Base-by-base conservation (phyloP, 2,888 invertebrate species). In the Cheilosia scutellata region DNA sequence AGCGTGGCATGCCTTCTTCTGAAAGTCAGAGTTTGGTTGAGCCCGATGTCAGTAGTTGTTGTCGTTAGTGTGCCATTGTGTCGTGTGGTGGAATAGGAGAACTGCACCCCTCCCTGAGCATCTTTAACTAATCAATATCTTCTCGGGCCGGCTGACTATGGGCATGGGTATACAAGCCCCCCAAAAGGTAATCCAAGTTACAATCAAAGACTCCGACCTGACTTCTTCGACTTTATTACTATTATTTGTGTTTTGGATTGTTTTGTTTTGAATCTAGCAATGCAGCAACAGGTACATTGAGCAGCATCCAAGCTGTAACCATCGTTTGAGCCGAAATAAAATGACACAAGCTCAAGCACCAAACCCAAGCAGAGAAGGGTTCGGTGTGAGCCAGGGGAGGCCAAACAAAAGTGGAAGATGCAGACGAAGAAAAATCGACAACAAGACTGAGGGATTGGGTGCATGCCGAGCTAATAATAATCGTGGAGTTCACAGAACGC, bases 401-500 rank as follows among this genome's bases (percentile, higher is more conserved):
- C 29, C 11, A 13, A 33, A 66, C 13, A 53, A 33, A 29, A 25
- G 6, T 25, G 37, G 51, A 58, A 58, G 37, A 58, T 29, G 58
- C 20, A 49, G 60, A 58, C 57, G 58, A 62, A 42, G 66, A 66
- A 83, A 83, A 82, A 72, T 77, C 68, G 82, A 68, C 86, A 86
- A 82, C 79, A 72, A 79, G 79, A 58, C 79, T 79, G 79, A 79
- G 79, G 72, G 79, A 79, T 86, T 86, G 86, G 86, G 76, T 86
- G 86, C 86, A 86, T 86, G 82, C 86, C 82, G 76, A 72, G 88
- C 90, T 90, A 90, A 90, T 91, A 91, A 90, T 89, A 90, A 91
- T 92, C 92, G 92, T 92, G 91, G 91, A 90, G 92, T 91, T 92
- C 92, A 91, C 91, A 91, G 91, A 92, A 92, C 92, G 92, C 92